Evolutionary conservation across 2,113 vertebrate genomes (phyloP), one percentile per base, ranked within the genome.

Genomic region (Istiophorus platypterus): DNA sequence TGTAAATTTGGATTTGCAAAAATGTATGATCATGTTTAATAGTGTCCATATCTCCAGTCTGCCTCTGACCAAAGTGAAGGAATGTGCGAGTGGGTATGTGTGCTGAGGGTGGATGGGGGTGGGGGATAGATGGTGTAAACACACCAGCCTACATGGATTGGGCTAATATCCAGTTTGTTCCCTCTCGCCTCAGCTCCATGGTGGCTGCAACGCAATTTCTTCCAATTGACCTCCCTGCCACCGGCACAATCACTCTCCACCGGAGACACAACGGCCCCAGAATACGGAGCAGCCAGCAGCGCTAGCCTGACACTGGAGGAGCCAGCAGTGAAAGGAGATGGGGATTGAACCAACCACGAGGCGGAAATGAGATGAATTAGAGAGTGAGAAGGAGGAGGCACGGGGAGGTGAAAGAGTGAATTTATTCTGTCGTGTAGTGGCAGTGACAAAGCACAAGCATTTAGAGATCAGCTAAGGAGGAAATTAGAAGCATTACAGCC

Each of bases 191-290:
- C 81, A 89, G 90, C 92, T 93, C 90, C 92, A 92, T 90, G 88
- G 92, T 90, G 89, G 92, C 90, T 92, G 92, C 92, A 92, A 91
- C 88, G 79, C 95, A 94, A 94, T 95, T 95, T 93, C 92, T 95
- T 95, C 93, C 92, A 94, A 94, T 94, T 95, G 94, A 95, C 94
- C 95, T 94, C 90, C 86, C 91, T 92, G 94, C 91, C 93, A 94
- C 91, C 63, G 85, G 90, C 93, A 90, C 94, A 93, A 94, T 94
- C 93, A 92, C 87, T 94, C 92, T 92, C 91, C 87, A 91, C 84
- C 85, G 51, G 90, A 92, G 91, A 94, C 91, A 88, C 87, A 83
- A 93, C 90, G 65, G 78, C 78, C 79, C 71, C 85, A 41, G 93
- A 95, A 94, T 92, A 91, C 90, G 82, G 91, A 93, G 89, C 91